Evolutionary conservation across 2,797 vertebrate genomes (phyloP), one percentile per base, ranked within the genome.

Genomic region (Lithobates sylvaticus): DNA sequence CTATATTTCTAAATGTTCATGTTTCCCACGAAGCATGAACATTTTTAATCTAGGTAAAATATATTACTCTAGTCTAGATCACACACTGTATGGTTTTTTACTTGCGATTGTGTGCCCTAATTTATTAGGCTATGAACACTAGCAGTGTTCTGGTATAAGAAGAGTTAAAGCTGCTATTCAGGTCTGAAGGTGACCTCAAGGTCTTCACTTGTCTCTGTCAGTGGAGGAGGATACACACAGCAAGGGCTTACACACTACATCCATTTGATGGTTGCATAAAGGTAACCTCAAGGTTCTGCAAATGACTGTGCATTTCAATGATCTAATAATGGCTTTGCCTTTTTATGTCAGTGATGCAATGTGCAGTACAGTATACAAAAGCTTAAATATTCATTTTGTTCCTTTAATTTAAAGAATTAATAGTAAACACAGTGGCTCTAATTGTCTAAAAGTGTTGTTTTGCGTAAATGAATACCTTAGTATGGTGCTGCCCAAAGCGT

Each of bases 281-380:
- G 69, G 80, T 36, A 72, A 73, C 42, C n/a, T 77, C 79, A 86
- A 86, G 80, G 80, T 78, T 10, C 74, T 50, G 10, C 6, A 23
- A 71, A 61, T 71, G 80, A 76, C 47, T 71, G 32, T 7, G 68
- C 67, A 10, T 32, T 27, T 26, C 26, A 27, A 3, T 44, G 27
- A 72, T 34, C 47, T 77, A 42, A 61, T 76, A 69, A 10, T 47
- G 8, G 50, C 50, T 18, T 54, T 13, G 50, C 4, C 50, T 18
- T 54, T 54, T 54, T 54, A 5, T 54, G 50, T 54, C 50, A 54
- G 50, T 54, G 50, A 16, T 54, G 13, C 50, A 54, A 18, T 54
- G 15, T 54, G 16, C 15, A 47, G 3, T 47, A 47, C 44, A 47
- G 12, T 47, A 47, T 13, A 47, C 44, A 54, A 16, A 54, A 54